Conservation (phyloP, 2,888 invertebrate species). For the Odontomyia ornata region DNA sequence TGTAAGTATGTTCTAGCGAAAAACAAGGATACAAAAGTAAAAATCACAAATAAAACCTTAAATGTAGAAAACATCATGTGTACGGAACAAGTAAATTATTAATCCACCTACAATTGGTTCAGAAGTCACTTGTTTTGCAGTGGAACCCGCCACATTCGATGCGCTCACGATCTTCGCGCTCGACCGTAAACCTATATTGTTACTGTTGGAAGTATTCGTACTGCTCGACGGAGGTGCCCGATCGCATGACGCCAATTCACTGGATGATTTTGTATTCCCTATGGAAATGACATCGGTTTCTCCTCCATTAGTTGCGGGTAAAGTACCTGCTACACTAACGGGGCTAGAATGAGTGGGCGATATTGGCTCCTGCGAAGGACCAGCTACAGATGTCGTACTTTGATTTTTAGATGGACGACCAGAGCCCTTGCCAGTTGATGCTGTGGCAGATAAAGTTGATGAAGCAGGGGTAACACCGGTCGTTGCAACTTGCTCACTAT, state of each 20-base stretch:
- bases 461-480: not conserved
- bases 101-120: slow-evolving; percentile 23
- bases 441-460: not conserved
- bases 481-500: slow-evolving; percentile 40
- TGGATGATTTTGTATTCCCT: not conserved
- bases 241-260: not conserved
- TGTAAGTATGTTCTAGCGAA: no score
- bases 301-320: not conserved
- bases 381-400: not conserved
- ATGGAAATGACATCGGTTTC: not conserved
- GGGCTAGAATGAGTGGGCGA: not conserved
- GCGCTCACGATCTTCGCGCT: not conserved
- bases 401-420: slow-evolving; percentile 32
- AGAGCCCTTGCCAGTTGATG: slow-evolving; percentile 20
- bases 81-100: not conserved
- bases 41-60: no score
- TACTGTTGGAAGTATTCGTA: not conserved
- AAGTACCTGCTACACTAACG: not conserved
- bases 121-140: not conserved
- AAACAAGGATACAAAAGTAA: no score
- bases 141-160: slow-evolving; percentile 1
- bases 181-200: slow-evolving; percentile 14
- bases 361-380: not conserved
- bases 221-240: not conserved
- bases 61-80: no score